Base-by-base conservation (phyloP, 2,797 vertebrate species). In the Hyperoplus lanceolatus region DNA sequence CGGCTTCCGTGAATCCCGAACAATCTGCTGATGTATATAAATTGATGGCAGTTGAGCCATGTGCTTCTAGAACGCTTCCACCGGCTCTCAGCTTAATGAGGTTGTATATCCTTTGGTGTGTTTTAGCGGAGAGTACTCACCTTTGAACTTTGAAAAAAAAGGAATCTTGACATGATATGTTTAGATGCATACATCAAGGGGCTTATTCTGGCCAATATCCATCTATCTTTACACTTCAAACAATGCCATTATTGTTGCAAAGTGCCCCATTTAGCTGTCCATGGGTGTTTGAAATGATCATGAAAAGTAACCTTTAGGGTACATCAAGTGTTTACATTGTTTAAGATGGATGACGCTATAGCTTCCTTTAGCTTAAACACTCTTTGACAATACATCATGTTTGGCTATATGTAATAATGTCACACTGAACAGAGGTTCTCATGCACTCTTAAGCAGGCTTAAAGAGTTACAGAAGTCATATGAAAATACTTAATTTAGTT, bases 221-320 rank as follows among this genome's bases (percentile, higher is more conserved):
- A 89, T 87, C 80, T 54, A 29, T 91, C 82, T 78, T 89, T 36
- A 60, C 70, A 73, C 57, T 80, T 84, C 36, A 82, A 94, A 91
- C 85, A 90, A 75, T 39, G 73, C 73, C 89, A 69, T 0, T 18
- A 70, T 57, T 65, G 70, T 75, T 75, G 79, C 60, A 59, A 75
- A 79, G 77, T 43, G 76, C 72, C 79, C 81, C 86, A 90, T 91
- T 87, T 80, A 90, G 81, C 76, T 70, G 56, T 80, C 80, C 0
- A n/a, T 50, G n/a, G 66, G 63, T 90, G 90, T 93, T 94, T 88
- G 56, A 87, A 90, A 62, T 72, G 55, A 78, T 70, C 21, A 55
- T 53, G 61, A 66, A 78, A 83, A 63, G 65, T 50, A 49, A 65
- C 62, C 74, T 87, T 81, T 4, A 51, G 76, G 64, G 54, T 80